Percentiles rank a stretch among this genome's conserved stretches.
Evolutionary conservation across 2,113 vertebrate genomes (phyloP).

Genomic region (Eira barbara): DNA sequence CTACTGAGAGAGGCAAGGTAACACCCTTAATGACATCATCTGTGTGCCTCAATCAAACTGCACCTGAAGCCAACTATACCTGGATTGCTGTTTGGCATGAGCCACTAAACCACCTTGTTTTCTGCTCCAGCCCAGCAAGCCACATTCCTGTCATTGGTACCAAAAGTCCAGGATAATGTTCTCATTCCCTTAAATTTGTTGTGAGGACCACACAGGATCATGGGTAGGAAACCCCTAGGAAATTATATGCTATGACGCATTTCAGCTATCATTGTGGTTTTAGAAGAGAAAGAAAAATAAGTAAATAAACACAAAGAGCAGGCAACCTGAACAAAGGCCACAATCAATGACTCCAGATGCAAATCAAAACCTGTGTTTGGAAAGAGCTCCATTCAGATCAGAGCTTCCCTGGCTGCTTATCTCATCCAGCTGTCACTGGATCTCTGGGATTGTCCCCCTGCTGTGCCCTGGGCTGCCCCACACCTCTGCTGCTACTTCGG

Average conservation of each 20-base stretch:
- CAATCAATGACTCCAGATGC: not conserved
- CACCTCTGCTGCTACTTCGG: not conserved
- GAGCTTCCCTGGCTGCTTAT: not conserved
- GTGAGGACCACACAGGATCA: not conserved
- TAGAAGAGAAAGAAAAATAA: not conserved
- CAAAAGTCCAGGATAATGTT: not conserved
- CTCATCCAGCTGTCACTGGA: not conserved
- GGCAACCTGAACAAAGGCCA: not conserved
- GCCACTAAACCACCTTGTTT: not conserved
- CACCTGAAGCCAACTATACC: not conserved
- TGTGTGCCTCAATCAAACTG: not conserved
- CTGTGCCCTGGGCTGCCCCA: not conserved
- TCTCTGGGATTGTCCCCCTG: fast-evolving
- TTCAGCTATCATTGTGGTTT: not conserved
- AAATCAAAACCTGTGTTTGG: not conserved
- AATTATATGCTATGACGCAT: not conserved
- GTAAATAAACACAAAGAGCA: not conserved
- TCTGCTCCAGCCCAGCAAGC: not conserved
- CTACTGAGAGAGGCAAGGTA: not conserved
- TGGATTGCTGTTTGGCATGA: not conserved
- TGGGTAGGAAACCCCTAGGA: not conserved
- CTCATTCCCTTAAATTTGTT: not conserved
- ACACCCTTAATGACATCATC: not conserved
- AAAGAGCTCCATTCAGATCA: not conserved
- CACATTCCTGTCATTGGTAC: not conserved